phyloP scores from a whole-genome alignment of 2,113 vertebrate species.

The Machaerirhynchus nigripectus region DNA sequence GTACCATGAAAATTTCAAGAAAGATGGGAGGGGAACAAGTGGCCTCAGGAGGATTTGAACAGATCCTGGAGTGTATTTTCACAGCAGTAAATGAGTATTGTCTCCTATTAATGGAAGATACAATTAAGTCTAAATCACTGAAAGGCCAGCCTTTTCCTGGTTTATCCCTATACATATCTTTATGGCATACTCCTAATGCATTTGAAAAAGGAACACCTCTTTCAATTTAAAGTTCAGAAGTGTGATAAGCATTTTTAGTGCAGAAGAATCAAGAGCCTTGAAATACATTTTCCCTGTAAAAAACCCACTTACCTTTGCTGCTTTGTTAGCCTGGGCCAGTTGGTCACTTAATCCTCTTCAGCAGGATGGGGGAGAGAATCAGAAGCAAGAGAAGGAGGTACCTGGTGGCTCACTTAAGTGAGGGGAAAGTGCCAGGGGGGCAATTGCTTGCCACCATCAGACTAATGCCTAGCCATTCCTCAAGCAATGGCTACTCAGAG shows the following conservation, averaged over 20 bases:
- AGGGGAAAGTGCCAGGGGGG: rapidly evolving
- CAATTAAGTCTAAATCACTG: neutral
- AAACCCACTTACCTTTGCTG: neutral
- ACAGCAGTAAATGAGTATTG: neutral
- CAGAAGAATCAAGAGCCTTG: neutral
- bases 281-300: neutral
- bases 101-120: neutral
- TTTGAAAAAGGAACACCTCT: neutral
- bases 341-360: neutral
- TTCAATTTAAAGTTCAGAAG: neutral
- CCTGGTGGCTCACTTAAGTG: neutral
- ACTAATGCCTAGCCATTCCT: neutral
- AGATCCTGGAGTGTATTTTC: neutral
- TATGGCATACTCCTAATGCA: neutral
- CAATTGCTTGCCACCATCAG: neutral
- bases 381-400: neutral
- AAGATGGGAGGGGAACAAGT: neutral
- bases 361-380: neutral
- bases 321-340: neutral
- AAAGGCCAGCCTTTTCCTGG: neutral
- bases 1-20: neutral
- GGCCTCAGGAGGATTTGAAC: neutral
- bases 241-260: neutral
- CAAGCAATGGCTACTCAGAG: neutral
- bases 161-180: neutral